These are phyloP conservation scores for Steatornis caripensis DNA, from an alignment of 2,113 vertebrate species.

Conservation along the genomic window DNA sequence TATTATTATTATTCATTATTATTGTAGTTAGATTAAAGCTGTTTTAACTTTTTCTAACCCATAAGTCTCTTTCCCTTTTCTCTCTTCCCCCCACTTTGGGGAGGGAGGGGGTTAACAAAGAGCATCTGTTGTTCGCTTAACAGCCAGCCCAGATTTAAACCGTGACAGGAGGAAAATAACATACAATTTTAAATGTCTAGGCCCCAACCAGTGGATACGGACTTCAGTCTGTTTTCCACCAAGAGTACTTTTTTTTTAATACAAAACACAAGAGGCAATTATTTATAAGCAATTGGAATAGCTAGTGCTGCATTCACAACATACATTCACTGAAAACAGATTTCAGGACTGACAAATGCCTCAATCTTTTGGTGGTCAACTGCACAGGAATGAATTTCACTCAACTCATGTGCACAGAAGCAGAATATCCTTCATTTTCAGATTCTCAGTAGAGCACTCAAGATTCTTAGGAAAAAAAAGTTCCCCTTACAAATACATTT, in stretches of 20 bases:
- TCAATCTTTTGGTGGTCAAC: not conserved
- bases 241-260: not conserved
- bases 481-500: not conserved
- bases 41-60: too few species aligned
- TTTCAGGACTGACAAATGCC: not conserved
- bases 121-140: too few species aligned
- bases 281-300: not conserved
- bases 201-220: fast-evolving
- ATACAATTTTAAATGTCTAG: not conserved
- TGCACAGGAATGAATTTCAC: not conserved
- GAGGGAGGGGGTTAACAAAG: too few species aligned
- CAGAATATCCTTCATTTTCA: not conserved
- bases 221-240: not conserved
- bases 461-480: not conserved
- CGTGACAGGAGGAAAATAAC: not conserved
- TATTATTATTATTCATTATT: too few species aligned
- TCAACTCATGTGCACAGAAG: not conserved
- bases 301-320: not conserved
- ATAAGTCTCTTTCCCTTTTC: too few species aligned
- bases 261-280: not conserved
- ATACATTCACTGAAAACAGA: not conserved
- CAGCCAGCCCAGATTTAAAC: too few species aligned
- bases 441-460: not conserved
- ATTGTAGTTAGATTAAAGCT: too few species aligned
- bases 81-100: too few species aligned